A percentile compares a stretch with the other conserved stretches of the same genome.
Conservation (phyloP, 2,113 vertebrate species). For the Chionodraco myersi region DNA sequence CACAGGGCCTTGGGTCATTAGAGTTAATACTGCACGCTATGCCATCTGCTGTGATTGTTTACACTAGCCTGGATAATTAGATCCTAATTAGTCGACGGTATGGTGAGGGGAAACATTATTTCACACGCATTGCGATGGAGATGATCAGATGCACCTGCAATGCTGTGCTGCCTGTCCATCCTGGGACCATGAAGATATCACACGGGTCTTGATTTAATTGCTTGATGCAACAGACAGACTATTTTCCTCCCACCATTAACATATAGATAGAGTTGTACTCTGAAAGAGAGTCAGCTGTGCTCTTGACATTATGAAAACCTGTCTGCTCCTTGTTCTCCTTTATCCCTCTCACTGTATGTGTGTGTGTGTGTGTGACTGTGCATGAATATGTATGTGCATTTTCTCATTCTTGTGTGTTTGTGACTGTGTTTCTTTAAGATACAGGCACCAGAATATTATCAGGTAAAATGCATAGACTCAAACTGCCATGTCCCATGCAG, state of each 20-base stretch:
- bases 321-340: conserved; percentile 17
- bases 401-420: conserved; percentile 4
- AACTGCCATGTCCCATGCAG: conserved; percentile 58
- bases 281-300: conserved; percentile 24
- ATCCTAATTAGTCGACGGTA: conserved; percentile 94
- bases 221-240: conserved; percentile 33
- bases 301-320: conserved; percentile 52
- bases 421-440: conserved; percentile 39
- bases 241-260: conserved; percentile 44
- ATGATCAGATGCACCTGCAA: conserved; percentile 72
- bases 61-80: conserved; percentile 95
- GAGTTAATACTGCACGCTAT: conserved; percentile 85
- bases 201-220: conserved; percentile 59
- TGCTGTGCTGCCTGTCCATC: conserved; percentile 52
- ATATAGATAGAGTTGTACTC: conserved; percentile 52
- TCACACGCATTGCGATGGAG: conserved; percentile 70
- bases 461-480: conserved; percentile 54
- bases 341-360: conserved; percentile 5
- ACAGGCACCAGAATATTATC: conserved; percentile 52
- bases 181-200: conserved; percentile 49
- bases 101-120: conserved; percentile 76
- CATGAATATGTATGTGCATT: neutral
- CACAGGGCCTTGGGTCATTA: conserved; percentile 88
- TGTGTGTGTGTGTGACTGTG: conserved; percentile 3
- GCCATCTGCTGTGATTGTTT: conserved; percentile 96